Percentiles rank a stretch among this genome's conserved stretches.
Evolutionary conservation across 2,797 vertebrate species (phyloP).

Genomic region (Adrianichthys oophorus): DNA sequence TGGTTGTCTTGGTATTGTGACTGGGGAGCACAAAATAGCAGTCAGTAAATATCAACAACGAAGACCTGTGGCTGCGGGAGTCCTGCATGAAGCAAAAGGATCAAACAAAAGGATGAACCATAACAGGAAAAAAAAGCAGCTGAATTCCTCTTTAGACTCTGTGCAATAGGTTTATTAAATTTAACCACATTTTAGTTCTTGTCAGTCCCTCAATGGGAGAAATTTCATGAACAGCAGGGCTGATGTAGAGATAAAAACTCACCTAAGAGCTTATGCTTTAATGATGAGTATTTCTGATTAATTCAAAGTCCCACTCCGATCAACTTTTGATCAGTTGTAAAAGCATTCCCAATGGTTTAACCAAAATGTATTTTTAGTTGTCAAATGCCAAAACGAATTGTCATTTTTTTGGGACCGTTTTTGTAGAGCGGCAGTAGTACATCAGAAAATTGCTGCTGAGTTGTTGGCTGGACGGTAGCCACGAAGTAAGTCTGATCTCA

Average conservation of each 20-base stretch:
- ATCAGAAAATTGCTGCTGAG: too few relatives aligned
- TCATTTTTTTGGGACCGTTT: too few relatives aligned
- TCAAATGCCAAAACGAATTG: too few relatives aligned
- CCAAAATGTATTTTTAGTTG: too few relatives aligned
- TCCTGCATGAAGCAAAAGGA: conserved; percentile 3
- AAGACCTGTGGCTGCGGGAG: conserved; percentile 11
- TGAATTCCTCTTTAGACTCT: conserved; percentile 2
- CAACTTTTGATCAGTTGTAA: too few relatives aligned
- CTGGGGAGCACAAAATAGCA: conserved; percentile 72
- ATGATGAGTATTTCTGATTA: background rate
- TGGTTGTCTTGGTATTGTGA: conserved; percentile 97
- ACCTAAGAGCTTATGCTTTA: background rate
- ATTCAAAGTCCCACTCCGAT: too few relatives aligned
- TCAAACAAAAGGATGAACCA: conserved; percentile 9
- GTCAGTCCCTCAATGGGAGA: conserved; percentile 31
- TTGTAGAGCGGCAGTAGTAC: too few relatives aligned
- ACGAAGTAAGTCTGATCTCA: too few relatives aligned
- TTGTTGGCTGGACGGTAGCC: too few relatives aligned
- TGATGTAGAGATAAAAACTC: background rate
- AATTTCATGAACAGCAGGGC: background rate
- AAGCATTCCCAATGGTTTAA: too few relatives aligned
- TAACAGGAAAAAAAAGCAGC: background rate
- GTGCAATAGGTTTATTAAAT: conserved; percentile 16
- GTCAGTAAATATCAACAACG: conserved; percentile 24
- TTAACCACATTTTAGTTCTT: conserved; percentile 26